Base-by-base conservation (phyloP, 2,888 invertebrate species). In the Ectemnius lituratus region DNA sequence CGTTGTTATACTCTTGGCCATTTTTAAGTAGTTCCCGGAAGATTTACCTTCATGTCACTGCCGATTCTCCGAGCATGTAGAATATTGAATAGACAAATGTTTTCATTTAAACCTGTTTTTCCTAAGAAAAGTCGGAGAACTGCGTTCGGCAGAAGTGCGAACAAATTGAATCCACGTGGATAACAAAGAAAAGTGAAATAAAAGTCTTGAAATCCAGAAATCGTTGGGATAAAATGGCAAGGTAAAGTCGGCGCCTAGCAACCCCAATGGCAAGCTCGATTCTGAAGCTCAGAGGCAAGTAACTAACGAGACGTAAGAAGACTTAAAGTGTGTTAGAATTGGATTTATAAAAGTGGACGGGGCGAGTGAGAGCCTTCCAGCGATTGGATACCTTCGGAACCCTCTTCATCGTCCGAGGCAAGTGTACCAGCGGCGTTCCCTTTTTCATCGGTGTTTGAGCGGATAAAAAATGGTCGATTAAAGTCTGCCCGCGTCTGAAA, bases 401-500 rank as follows among this genome's bases (percentile, higher is more conserved):
- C 13, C 49, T 59, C 47, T 23, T 20, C 11, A 2, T 57, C 13
- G 37, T 6, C 20, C 28, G 23, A 37, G 8, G 37, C 37, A 37
- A 37, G 37, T 37, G 37, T 37, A 61, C 49, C 14, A 37, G 18
- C 14, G 14, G 52, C 4, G 52, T 28, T 20, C 4, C 20, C 4
- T 47, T 49, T 59, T 49, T 23, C 23, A 57, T 66, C 16, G 16
- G 14, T 16, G 16, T 27, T 13, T 60, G 11, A 1, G 11, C 23
- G 56, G 46, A 23, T 64, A 49, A 61, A 64, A 56, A 65, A 61
- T 56, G 62, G 59, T 5, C 28, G 67, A 47, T 62, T 28, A 20
- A 57, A 65, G 62, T 14, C 52, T 8, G 60, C 8, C 23, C 59
- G 67, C 11, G 37, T 20, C 63, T 59, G 62, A 65, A 65, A 64